These are phyloP conservation scores for Dynastes tityus DNA, from an alignment of 2,888 invertebrate genomes.

Conservation along the genomic window DNA sequence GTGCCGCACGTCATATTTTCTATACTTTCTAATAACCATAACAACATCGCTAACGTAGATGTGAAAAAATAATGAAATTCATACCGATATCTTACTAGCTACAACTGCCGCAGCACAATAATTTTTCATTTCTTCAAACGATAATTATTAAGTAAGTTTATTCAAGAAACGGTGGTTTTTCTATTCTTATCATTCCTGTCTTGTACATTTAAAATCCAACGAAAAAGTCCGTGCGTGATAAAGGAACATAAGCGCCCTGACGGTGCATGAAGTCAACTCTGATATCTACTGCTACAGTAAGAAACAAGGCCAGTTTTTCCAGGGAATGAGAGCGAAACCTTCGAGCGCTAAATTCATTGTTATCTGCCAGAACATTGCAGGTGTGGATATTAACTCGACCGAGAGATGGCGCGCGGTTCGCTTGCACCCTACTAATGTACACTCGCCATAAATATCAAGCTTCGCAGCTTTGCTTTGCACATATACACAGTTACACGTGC, in stretches of 20 bases:
- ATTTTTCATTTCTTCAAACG: neutral
- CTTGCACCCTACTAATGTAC: slow-evolving; percentile 50
- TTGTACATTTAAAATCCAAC: slow-evolving; percentile 12
- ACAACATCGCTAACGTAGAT: too few relatives aligned
- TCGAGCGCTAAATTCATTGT: slow-evolving; percentile 50
- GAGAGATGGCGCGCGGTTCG: slow-evolving; percentile 50
- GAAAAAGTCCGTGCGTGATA: slow-evolving; percentile 23
- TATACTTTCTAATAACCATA: too few relatives aligned
- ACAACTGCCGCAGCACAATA: neutral
- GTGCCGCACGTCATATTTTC: too few relatives aligned
- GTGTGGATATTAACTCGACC: slow-evolving; percentile 54
- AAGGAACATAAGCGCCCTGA: slow-evolving; percentile 22
- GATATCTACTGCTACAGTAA: neutral
- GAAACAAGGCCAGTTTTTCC: too few relatives aligned
- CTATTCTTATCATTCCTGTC: slow-evolving; percentile 14
- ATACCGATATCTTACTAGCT: too few relatives aligned
- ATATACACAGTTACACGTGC: slow-evolving; percentile 21
- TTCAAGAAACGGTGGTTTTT: neutral
- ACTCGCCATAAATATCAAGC: slow-evolving; percentile 48
- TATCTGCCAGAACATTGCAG: slow-evolving; percentile 53
- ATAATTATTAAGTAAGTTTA: neutral
- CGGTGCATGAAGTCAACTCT: slow-evolving; percentile 17
- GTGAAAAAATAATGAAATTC: too few relatives aligned
- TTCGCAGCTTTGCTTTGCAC: slow-evolving; percentile 28
- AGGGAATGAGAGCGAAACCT: slow-evolving; percentile 4